Evolutionary conservation across 2,888 invertebrate species (phyloP).

Genomic region (Dusona sp.): DNA sequence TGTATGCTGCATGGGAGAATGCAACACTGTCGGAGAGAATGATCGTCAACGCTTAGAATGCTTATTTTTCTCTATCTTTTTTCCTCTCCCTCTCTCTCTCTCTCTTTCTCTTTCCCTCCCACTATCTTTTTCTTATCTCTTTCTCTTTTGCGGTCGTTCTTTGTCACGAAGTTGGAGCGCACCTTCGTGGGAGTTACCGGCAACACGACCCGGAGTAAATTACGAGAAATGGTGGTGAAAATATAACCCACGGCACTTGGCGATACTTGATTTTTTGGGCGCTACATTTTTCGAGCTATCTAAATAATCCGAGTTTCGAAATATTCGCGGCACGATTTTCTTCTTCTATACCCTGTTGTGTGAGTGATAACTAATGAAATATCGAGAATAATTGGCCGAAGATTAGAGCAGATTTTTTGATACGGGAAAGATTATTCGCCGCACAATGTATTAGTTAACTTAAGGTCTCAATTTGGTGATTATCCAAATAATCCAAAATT

Average conservation of each 20-base stretch:
- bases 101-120: too few relatives aligned
- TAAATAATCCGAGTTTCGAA: background rate
- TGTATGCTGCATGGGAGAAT: conserved; percentile 40
- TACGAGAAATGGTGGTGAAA: conserved; percentile 9
- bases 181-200: conserved; percentile 45
- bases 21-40: conserved; percentile 41
- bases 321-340: background rate
- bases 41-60: conserved; percentile 48
- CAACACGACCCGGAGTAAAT: conserved; percentile 9
- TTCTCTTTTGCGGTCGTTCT: conserved; percentile 31
- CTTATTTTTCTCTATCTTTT: conserved; percentile 20
- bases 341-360: background rate
- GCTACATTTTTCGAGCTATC: background rate
- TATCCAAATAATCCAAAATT: background rate
- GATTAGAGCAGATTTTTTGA: background rate
- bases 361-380: background rate
- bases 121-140: conserved; percentile 8
- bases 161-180: conserved; percentile 45
- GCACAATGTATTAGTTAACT: background rate
- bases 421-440: background rate
- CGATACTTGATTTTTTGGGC: background rate
- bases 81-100: background rate
- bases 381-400: background rate
- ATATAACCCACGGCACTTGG: background rate
- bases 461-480: background rate